Conservation (phyloP, 2,888 invertebrate species). For the Heliconius sara region DNA sequence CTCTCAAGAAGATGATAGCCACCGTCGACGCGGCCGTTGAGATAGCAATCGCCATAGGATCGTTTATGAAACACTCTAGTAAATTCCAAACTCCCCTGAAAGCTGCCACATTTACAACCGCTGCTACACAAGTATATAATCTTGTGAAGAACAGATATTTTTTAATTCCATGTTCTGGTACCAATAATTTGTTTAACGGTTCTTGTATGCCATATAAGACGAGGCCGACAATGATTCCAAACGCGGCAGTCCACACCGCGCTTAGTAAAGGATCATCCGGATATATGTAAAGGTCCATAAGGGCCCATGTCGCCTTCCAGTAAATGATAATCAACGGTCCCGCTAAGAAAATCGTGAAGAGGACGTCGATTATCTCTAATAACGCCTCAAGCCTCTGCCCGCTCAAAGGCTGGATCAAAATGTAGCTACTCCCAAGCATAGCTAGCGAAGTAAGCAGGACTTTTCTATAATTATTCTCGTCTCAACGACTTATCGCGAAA, state of each 20-base stretch:
- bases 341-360: slow-evolving; percentile 78
- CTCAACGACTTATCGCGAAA: slow-evolving; percentile 5
- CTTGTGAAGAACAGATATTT: slow-evolving; percentile 86
- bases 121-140: slow-evolving; percentile 87
- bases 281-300: slow-evolving; percentile 88
- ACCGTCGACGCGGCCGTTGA: slow-evolving; percentile 84
- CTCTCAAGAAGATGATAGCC: slow-evolving; percentile 85
- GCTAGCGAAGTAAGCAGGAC: slow-evolving; percentile 7
- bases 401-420: slow-evolving; percentile 30
- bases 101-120: slow-evolving; percentile 89
- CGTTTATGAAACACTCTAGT: slow-evolving; percentile 82
- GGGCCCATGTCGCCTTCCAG: slow-evolving; percentile 93
- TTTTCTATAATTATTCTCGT: slow-evolving; percentile 14
- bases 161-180: slow-evolving; percentile 86
- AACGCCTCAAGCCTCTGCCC: slow-evolving; percentile 55
- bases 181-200: slow-evolving; percentile 71
- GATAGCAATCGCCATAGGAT: slow-evolving; percentile 74
- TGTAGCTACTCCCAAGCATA: slow-evolving; percentile 43
- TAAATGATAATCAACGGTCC: slow-evolving; percentile 92
- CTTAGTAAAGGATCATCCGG: slow-evolving; percentile 83
- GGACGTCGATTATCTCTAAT: slow-evolving; percentile 85
- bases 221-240: slow-evolving; percentile 87
- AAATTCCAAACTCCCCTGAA: slow-evolving; percentile 90
- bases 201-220: slow-evolving; percentile 85
- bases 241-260: slow-evolving; percentile 83